Percentiles rank a stretch among this genome's conserved stretches.
These are phyloP conservation scores for Astreopora myriophthalma DNA, from an alignment of 64 coral and sea anemone species.

Conservation along the genomic window DNA sequence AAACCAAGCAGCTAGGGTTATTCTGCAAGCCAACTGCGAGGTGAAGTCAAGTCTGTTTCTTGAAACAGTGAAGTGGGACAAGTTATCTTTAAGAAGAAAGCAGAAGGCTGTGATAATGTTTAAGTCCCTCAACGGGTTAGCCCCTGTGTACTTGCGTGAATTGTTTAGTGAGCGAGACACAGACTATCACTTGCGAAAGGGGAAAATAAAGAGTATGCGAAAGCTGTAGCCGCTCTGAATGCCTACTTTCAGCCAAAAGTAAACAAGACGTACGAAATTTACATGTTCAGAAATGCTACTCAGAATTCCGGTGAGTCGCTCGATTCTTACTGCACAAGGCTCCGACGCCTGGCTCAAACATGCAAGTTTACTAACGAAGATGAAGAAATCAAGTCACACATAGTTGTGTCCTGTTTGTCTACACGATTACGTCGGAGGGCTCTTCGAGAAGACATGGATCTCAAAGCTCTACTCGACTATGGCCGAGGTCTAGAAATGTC, in stretches of 20 bases:
- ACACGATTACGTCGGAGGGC: not conserved
- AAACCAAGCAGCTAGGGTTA: no score
- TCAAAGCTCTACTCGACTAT: not conserved
- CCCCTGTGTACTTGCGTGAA: no score
- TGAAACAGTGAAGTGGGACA: no score
- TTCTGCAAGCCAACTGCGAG: no score
- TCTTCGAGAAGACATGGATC: not conserved
- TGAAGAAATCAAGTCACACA: not conserved
- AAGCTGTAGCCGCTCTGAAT: not conserved
- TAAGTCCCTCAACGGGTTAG: no score
- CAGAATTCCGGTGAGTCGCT: not conserved
- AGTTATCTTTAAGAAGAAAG: no score
- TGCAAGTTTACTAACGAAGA: not conserved
- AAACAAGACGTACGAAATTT: slow-evolving; percentile 16
- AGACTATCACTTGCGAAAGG: no score
- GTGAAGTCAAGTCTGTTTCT: no score
- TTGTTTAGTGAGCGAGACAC: no score
- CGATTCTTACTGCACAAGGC: not conserved
- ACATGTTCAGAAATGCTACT: slow-evolving; percentile 16
- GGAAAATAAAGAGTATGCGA: not conserved
- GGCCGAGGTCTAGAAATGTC: slow-evolving; percentile 6
- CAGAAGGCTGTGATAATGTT: no score
- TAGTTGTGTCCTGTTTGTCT: not conserved
- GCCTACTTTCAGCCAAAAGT: slow-evolving; percentile 2
- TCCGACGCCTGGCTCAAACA: not conserved